Evolutionary conservation across 2,888 invertebrate genomes (phyloP).

Genomic region (Heliconius charithonia): DNA sequence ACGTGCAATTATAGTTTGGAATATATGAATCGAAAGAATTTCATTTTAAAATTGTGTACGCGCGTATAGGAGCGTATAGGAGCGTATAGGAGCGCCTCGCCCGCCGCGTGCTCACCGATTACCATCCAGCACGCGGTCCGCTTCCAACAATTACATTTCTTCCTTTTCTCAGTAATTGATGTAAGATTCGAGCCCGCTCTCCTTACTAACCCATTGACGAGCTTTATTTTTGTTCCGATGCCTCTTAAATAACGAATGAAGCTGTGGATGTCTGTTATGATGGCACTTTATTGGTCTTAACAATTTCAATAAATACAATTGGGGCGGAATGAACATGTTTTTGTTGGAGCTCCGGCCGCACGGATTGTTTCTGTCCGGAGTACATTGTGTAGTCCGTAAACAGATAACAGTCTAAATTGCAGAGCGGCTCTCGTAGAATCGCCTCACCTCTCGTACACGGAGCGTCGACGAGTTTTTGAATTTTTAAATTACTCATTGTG

Average conservation of each 20-base stretch:
- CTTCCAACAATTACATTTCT: slow-evolving; percentile 55
- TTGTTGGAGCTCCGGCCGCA: slow-evolving; percentile 49
- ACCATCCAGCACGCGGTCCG: slow-evolving; percentile 56
- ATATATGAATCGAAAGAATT: slow-evolving; percentile 76
- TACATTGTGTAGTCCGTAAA: slow-evolving; percentile 59
- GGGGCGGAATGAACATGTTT: slow-evolving; percentile 36
- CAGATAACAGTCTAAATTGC: slow-evolving; percentile 81
- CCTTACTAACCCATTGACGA: slow-evolving; percentile 48
- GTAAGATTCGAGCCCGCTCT: slow-evolving; percentile 63
- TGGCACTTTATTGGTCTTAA: slow-evolving; percentile 56
- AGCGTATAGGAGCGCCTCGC: slow-evolving; percentile 58
- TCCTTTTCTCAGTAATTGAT: slow-evolving; percentile 61
- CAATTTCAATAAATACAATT: slow-evolving; percentile 51
- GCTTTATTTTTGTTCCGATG: slow-evolving; percentile 46
- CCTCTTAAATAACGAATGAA: slow-evolving; percentile 48
- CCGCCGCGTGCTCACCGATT: slow-evolving; percentile 76
- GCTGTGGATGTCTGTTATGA: slow-evolving; percentile 48
- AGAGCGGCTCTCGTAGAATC: slow-evolving; percentile 74
- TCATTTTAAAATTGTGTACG: slow-evolving; percentile 75
- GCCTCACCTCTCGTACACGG: slow-evolving; percentile 73
- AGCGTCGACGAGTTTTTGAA: slow-evolving; percentile 83
- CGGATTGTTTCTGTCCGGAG: slow-evolving; percentile 44
- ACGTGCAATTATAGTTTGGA: slow-evolving; percentile 68
- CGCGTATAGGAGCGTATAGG: slow-evolving; percentile 49
- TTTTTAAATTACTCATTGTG: slow-evolving; percentile 85